Evolutionary conservation across 2,888 invertebrate species (phyloP).

Genomic region (Metopia argyrocephala): DNA sequence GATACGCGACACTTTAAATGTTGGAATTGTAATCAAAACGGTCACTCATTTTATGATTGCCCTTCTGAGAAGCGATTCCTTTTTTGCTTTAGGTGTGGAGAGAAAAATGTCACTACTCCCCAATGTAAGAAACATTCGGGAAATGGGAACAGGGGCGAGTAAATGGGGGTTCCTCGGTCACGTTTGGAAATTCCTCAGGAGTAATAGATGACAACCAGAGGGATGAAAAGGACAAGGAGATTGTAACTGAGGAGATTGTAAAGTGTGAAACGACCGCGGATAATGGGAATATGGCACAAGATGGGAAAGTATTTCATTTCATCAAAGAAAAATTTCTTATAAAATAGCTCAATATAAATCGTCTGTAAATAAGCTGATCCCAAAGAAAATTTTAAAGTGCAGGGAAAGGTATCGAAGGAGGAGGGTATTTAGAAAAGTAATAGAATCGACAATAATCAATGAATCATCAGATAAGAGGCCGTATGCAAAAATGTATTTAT

Average conservation of each 20-base stretch:
- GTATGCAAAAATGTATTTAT: background rate
- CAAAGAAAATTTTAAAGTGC: background rate
- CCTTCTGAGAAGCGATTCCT: background rate
- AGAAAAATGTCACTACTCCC: slow-evolving; percentile 13
- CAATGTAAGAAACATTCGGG: slow-evolving; percentile 4
- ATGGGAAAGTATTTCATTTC: background rate
- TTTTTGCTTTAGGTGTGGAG: slow-evolving; percentile 17
- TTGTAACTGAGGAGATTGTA: too few relatives aligned
- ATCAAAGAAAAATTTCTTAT: background rate
- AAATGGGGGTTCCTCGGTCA: slow-evolving; percentile 24
- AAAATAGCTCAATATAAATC: too few relatives aligned
- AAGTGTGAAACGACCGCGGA: too few relatives aligned
- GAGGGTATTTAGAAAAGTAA: background rate
- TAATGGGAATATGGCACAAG: too few relatives aligned
- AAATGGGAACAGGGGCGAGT: slow-evolving; percentile 27
- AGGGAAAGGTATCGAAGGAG: background rate
- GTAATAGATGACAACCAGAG: background rate
- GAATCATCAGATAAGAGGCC: background rate
- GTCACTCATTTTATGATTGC: slow-evolving; percentile 20
- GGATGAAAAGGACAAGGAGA: background rate
- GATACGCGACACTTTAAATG: slow-evolving; percentile 2
- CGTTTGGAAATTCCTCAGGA: background rate
- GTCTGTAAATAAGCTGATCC: too few relatives aligned
- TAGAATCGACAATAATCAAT: background rate
- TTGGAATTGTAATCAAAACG: slow-evolving; percentile 6